Conservation (phyloP, 2,888 invertebrate species). For the Eueremaeus valkanovi region DNA sequence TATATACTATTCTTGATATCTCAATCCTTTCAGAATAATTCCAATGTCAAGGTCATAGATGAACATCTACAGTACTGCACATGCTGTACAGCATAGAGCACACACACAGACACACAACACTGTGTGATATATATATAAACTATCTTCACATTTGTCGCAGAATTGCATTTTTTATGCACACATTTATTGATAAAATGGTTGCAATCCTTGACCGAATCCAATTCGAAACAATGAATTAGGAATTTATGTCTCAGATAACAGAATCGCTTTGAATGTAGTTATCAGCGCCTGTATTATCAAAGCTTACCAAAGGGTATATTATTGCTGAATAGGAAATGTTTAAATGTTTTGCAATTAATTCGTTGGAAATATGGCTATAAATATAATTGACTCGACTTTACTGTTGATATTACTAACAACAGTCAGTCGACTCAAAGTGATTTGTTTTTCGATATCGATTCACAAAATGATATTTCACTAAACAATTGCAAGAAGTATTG, state of each 20-base stretch:
- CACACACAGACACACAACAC: no score
- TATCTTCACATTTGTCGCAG: no score
- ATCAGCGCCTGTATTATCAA: not conserved
- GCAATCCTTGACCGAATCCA: not conserved
- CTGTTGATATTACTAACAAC: no score
- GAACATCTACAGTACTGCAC: not conserved
- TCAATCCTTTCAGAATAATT: not conserved
- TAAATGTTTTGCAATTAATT: not conserved
- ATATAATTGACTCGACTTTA: not conserved
- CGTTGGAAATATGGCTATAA: not conserved
- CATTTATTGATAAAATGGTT: not conserved
- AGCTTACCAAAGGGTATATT: not conserved
- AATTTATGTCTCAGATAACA: slow-evolving; percentile 19
- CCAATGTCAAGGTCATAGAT: not conserved
- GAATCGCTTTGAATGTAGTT: not conserved
- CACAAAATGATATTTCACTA: no score
- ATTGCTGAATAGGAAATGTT: not conserved
- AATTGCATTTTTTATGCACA: no score
- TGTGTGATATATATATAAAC: no score
- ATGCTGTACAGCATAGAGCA: no score
- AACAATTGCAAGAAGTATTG: no score
- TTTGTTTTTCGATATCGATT: no score
- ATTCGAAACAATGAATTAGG: slow-evolving; percentile 12
- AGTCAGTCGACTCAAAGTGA: no score
- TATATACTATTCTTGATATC: not conserved